phyloP scores from a whole-genome alignment of 2,113 vertebrate species.

The Ictalurus furcatus region DNA sequence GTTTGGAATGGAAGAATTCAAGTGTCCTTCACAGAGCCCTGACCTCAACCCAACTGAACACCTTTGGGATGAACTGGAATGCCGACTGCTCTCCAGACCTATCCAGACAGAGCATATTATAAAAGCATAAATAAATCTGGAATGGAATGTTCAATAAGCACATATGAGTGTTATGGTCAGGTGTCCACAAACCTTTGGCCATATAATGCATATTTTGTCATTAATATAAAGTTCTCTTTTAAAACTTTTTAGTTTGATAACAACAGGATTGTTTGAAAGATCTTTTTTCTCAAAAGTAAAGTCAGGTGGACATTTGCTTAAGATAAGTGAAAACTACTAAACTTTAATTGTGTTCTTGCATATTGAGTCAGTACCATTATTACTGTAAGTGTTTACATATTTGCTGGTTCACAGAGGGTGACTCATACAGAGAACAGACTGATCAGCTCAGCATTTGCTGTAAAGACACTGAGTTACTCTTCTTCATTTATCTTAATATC shows the following conservation, averaged over 20 bases:
- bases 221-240: neutral
- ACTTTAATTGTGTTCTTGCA: neutral
- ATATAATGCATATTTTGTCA: neutral
- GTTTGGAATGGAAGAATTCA: neutral
- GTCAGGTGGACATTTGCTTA: neutral
- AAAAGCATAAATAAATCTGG: neutral
- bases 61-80: neutral
- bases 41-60: neutral
- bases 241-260: neutral
- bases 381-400: neutral
- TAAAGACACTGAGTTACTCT: constrained; percentile 2
- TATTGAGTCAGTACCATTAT: neutral
- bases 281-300: neutral
- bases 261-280: neutral
- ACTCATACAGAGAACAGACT: neutral
- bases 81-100: neutral
- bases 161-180: neutral
- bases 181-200: neutral
- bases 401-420: neutral
- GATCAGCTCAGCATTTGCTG: neutral
- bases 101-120: neutral
- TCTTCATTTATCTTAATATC: constrained; percentile 31
- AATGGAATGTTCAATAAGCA: neutral
- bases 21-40: neutral
- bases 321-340: neutral